Evolutionary conservation across 2,888 invertebrate genomes (phyloP), one percentile per base, ranked within the genome.

Genomic region (Bellardia pandia): DNA sequence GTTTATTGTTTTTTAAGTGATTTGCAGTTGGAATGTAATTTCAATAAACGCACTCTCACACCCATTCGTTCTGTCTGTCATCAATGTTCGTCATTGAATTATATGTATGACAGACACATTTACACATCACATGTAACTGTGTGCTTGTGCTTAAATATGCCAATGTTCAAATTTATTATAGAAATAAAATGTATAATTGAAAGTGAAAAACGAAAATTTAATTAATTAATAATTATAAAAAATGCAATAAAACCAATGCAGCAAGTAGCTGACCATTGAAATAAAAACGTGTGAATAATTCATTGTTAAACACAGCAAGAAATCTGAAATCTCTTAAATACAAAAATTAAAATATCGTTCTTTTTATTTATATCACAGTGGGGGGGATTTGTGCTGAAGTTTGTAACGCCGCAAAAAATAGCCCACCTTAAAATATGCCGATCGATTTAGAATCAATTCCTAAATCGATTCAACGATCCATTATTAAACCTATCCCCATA

Each of bases 1-100:
- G 60, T 77, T 80, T 23, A 68, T 81, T 79, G 56, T 75, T 75
- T 60, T 66, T 64, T 72, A 56, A 71, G 45, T 71, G 62, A 53
- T 64, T 77, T 77, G 16, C 37, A 66, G 40, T 53, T 60, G 40
- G 16, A n/a, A 23, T 45, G 14, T 68, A 6, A 9, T 30, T 60
- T 45, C 42, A 42, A 66, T 42, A 23, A 42, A 45, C 14, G 13
- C 45, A 66, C 66, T 45, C 40, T 6, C 14, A 23, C 45, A 13
- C 16, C 6, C 14, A 40, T 40, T 40, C 62, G 23, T 56, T 56
- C 56, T 5, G 11, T 45, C 45, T 13, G 13, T 45, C 51, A 45
- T 42, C 14, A 14, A 23, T 11, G 45, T 45, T 48, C 23, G 33
- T 51, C 30, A 69, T 69, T 71, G 37, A 71, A 37, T 71, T 71